Evolutionary conservation across 2,888 invertebrate genomes (phyloP), one percentile per base, ranked within the genome.

Genomic region (Calliscelio sp.): DNA sequence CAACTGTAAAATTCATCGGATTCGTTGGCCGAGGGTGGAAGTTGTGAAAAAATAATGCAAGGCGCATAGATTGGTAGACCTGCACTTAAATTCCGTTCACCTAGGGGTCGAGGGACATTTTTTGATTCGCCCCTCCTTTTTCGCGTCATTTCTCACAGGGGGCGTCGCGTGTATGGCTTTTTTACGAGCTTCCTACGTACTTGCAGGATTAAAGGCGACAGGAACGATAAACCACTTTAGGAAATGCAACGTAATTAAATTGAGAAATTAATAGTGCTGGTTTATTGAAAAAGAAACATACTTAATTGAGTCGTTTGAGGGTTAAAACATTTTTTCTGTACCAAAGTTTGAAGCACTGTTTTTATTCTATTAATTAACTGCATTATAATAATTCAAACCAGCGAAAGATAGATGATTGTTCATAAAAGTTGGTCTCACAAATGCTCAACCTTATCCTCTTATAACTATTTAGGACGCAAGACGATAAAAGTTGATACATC

Each of bases 31-130:
- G 20, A 25, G 66, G 77, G 44, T 24, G 16, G 16, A 16, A 46
- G 49, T 53, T 51, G 61, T 79, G 53, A 68, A 79, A 79, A 63
- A 70, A 44, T 79, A 61, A 79, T 79, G 61, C 53, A 25, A 44
- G 22, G n/a, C 25, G 22, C 59, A 53, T n/a, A 44, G 28, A 63
- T 75, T 35, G 74, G 53, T 44, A 41, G 41, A n/a, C 11, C 51
- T 20, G 59, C 59, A 28, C 46, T 59, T 24, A 24, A 49, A 59
- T 57, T 57, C 20, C 55, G 16, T 14, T 32, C 10, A 22, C 8
- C 22, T 38, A 61, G 16, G 35, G 38, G 35, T 63, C 46, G 18
- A 44, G 53, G 24, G 68, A 68, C 68, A 68, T 32, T 38, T 63
- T 68, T 68, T 24, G 53, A 38, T 14, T 16, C 18, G 68, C 8